phyloP scores from a whole-genome alignment of 1,140 invertebrate genomes.

The Fopius arisanus region DNA sequence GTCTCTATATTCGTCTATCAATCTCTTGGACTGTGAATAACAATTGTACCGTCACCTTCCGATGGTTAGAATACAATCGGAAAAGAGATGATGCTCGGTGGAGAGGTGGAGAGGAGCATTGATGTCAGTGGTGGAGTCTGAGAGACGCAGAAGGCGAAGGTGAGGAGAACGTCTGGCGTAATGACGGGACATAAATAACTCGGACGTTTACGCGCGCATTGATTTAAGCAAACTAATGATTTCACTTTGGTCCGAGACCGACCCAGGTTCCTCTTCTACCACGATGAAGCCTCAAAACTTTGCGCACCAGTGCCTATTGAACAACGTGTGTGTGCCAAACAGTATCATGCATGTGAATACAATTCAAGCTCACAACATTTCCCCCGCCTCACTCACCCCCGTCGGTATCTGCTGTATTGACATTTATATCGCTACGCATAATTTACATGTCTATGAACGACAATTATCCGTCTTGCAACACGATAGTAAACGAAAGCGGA shows the following conservation, averaged over 20 bases:
- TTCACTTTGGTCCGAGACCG: constrained; percentile 58
- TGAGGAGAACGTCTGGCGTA: constrained; percentile 60
- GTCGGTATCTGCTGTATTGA: constrained; percentile 59
- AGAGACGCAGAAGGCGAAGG: constrained; percentile 21
- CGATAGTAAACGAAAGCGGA: background rate
- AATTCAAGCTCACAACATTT: background rate
- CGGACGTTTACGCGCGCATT: constrained; percentile 65
- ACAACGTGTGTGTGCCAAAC: background rate
- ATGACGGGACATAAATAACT: constrained; percentile 65
- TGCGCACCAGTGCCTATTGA: background rate
- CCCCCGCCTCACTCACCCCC: constrained; percentile 22
- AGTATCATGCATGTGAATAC: background rate
- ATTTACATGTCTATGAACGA: constrained; percentile 64
- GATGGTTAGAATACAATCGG: background rate
- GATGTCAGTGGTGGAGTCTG: background rate
- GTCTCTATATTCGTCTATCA: too few species aligned
- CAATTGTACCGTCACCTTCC: too few species aligned
- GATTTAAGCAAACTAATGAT: constrained; percentile 68
- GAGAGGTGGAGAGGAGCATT: background rate
- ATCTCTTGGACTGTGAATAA: too few species aligned
- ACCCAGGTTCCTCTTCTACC: constrained; percentile 34
- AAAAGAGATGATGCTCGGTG: constrained; percentile 29
- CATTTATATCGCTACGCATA: constrained; percentile 60
- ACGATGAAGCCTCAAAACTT: background rate
- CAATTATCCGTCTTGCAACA: constrained; percentile 47